Evolutionary conservation across 2,113 vertebrate genomes (phyloP).

Genomic region (Colius striatus): DNA sequence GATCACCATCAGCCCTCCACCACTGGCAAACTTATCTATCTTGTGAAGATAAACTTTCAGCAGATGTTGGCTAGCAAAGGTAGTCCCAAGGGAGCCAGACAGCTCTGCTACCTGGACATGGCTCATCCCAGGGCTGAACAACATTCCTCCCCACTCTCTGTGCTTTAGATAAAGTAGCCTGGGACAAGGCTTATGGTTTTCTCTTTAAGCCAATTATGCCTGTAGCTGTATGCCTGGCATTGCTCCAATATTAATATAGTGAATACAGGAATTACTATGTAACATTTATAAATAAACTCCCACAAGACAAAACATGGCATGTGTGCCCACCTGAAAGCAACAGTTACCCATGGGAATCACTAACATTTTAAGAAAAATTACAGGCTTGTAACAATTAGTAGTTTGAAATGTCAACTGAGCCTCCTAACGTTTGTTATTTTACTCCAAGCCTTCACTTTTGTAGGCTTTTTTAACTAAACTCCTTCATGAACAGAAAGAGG

Average conservation of each 20-base stretch:
- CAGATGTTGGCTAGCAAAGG: background rate
- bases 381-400: background rate
- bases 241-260: background rate
- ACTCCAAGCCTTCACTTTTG: background rate
- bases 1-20: background rate
- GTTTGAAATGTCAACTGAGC: background rate
- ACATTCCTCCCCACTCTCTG: background rate
- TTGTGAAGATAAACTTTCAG: background rate
- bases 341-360: background rate
- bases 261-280: background rate
- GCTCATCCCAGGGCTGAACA: background rate
- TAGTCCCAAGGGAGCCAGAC: too few species aligned
- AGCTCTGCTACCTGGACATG: background rate
- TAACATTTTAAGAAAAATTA: background rate
- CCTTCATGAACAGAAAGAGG: background rate
- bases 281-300: background rate
- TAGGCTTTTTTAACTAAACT: background rate
- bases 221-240: background rate
- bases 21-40: background rate
- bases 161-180: background rate
- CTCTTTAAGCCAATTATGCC: background rate
- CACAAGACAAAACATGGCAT: background rate
- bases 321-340: background rate
- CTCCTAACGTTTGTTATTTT: background rate
- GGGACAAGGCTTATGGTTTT: background rate